A percentile compares a stretch with the other conserved stretches of the same genome.
Conservation (phyloP, 2,888 invertebrate species). For the Bruchidius siliquastri region DNA sequence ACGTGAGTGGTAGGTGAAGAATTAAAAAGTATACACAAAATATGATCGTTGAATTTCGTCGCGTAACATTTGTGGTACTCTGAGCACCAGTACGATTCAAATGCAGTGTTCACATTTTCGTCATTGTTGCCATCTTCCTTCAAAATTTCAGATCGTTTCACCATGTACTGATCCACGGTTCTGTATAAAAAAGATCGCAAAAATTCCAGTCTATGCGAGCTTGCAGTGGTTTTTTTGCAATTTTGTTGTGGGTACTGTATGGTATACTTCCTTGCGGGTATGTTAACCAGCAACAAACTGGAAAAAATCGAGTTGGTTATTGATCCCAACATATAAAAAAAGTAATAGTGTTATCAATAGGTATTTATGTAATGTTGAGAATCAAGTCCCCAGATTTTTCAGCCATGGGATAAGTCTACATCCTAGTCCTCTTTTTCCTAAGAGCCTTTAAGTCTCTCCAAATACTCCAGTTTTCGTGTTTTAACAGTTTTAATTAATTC, state of each 20-base stretch:
- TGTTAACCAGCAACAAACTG: conserved; percentile 65
- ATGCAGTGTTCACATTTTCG: conserved; percentile 39
- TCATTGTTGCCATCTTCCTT: conserved; percentile 16
- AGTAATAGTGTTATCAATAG: too few species aligned
- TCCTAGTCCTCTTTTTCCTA: too few species aligned
- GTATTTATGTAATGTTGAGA: too few species aligned
- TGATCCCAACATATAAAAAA: too few species aligned
- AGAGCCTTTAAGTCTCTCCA: too few species aligned
- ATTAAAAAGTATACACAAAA: conserved; percentile 70
- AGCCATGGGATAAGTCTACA: too few species aligned
- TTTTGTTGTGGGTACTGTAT: conserved; percentile 61
- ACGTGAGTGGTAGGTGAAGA: conserved; percentile 71
- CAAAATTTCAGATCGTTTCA: conserved; percentile 21
- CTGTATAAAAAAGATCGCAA: conserved; percentile 72
- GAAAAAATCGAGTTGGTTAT: conserved; percentile 13
- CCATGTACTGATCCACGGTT: conserved; percentile 51
- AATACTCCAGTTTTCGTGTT: too few species aligned
- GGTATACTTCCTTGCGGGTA: conserved; percentile 61
- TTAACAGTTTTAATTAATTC: too few species aligned
- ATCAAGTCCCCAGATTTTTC: too few species aligned
- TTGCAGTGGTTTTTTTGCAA: conserved; percentile 57
- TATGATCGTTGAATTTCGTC: conserved; percentile 58
- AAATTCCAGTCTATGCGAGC: conserved; percentile 66
- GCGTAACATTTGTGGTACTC: conserved; percentile 86
- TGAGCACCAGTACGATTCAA: conserved; percentile 77